Base-by-base conservation (phyloP, 1,140 invertebrate species). In the Harlomillsia oculata region DNA sequence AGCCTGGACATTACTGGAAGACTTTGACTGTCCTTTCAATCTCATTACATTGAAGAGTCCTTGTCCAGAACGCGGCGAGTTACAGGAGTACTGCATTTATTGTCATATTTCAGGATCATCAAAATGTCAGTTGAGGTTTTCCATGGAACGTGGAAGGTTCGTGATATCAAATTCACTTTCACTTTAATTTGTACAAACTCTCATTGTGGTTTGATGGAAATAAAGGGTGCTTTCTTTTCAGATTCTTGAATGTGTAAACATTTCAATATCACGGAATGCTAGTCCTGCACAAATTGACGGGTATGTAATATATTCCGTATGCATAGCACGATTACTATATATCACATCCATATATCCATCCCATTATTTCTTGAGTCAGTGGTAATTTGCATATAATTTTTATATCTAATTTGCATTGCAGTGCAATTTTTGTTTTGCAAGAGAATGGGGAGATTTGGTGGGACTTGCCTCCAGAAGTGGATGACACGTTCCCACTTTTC, bases 401-500 rank as follows among this genome's bases (percentile, higher is more conserved):
- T 40, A 49, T 60, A 36, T 61, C 50, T 39, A 56, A 52, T 53
- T 60, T 54, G 45, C 59, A 52, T 69, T 71, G 32, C 66, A 82
- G 80, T 25, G 78, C 81, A n/a, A 75, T 79, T 67, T 81, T 82
- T 71, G 69, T 72, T 4, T 65, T 82, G 29, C 79, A 81, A 70
- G 78, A 81, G 60, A 77, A 73, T 65, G 80, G 80, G 21, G 80
- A 82, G 71, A 79, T 82, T 3, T 76, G 72, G 4, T 82, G 80
- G 80, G 78, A 61, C 4, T 44, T 65, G 25, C 46, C 55, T n/a
- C 67, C 73, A 25, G 74, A 78, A 43, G 74, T 77, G 56, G 74
- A 78, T 30, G 76, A 79, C 67, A 67, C 70, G 23, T 74, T 80
- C 61, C 78, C 80, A 2, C 70, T 82, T 58, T 82, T 82, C 66